Percentiles rank a stretch among this genome's conserved stretches.
phyloP scores from a whole-genome alignment of 2,113 vertebrate species.

The Euleptes europaea region DNA sequence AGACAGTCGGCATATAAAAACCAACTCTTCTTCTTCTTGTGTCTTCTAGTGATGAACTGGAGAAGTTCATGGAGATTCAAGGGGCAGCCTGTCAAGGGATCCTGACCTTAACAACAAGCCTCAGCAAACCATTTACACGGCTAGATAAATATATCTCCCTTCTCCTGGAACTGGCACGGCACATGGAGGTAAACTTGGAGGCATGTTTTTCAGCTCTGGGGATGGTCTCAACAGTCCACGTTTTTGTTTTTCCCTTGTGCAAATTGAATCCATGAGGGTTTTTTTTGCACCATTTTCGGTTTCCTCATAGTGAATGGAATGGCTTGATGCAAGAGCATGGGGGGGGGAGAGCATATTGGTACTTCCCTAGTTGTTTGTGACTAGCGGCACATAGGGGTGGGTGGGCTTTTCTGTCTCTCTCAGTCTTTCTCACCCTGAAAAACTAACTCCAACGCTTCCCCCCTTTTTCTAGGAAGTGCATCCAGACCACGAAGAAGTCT shows the following conservation, averaged over 20 bases:
- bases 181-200: conserved; percentile 87
- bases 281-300: no score
- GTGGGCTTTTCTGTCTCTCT: neutral
- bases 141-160: conserved; percentile 94
- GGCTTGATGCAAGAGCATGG: no score
- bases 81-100: conserved; percentile 87
- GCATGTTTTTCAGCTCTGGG: neutral
- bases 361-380: no score
- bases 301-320: no score
- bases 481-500: conserved; percentile 90
- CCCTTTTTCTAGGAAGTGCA: conserved; percentile 87
- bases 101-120: conserved; percentile 91
- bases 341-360: no score
- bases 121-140: conserved; percentile 97
- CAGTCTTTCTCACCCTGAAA: neutral
- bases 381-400: neutral
- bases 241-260: no score
- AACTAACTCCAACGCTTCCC: conserved; percentile 53
- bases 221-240: neutral
- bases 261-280: no score
- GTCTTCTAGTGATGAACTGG: conserved; percentile 86
- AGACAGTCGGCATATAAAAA: no score
- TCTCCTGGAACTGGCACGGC: conserved; percentile 94
- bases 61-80: conserved; percentile 95
- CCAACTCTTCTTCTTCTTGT: conserved; percentile 53